phyloP scores from a whole-genome alignment of 2,113 vertebrate genomes.

The Lycocorax pyrrhopterus region DNA sequence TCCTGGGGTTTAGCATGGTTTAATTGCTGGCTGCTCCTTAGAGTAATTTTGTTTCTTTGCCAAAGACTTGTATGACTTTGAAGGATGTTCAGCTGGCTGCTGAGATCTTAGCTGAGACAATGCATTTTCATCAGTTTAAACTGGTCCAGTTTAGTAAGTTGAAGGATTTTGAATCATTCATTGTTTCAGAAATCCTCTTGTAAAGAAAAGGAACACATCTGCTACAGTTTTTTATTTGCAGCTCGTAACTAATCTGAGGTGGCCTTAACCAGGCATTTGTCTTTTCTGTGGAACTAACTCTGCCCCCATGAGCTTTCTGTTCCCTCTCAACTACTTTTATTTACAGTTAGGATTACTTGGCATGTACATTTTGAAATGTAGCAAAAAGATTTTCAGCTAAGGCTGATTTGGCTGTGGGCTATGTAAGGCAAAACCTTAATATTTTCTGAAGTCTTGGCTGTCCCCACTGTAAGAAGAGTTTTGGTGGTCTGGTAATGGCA shows the following conservation, averaged over 20 bases:
- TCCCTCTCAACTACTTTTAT: not conserved
- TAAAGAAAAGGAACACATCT: not conserved
- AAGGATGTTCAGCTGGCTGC: not conserved
- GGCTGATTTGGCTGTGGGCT: not conserved
- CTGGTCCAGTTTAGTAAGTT: not conserved
- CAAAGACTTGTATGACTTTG: not conserved
- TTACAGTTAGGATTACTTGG: not conserved
- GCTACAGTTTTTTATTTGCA: not conserved
- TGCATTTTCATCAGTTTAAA: not conserved
- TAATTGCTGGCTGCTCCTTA: not conserved
- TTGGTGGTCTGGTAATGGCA: not conserved
- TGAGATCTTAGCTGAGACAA: not conserved
- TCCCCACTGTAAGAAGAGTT: not conserved
- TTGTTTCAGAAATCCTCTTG: not conserved
- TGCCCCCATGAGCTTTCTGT: not conserved
- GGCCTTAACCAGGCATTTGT: not conserved
- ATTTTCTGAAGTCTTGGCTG: not conserved
- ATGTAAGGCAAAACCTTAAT: not conserved
- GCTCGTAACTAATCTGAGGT: not conserved
- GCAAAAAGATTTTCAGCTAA: not conserved
- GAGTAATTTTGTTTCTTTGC: not conserved
- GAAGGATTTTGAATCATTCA: not conserved
- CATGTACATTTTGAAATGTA: not conserved
- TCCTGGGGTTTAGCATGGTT: not conserved
- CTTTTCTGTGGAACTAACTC: not conserved